These are phyloP conservation scores for Cryptops parisi DNA, from an alignment of 2,888 invertebrate species.

Conservation along the genomic window DNA sequence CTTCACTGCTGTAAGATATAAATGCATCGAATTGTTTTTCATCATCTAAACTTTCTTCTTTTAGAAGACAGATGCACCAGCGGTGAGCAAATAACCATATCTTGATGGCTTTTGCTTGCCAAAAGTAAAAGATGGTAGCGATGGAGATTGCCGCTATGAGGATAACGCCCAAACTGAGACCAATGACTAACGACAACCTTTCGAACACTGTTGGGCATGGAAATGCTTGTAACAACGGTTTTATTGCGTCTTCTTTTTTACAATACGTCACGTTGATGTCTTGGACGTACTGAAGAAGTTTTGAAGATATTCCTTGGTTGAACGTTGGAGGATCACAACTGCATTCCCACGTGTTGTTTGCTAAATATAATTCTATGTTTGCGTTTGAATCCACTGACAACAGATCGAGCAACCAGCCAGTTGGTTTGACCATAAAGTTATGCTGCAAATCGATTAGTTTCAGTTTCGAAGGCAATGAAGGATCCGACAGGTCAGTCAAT, in stretches of 20 bases:
- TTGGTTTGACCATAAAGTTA: slow-evolving; percentile 32
- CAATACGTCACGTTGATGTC: slow-evolving; percentile 11
- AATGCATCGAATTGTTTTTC: slow-evolving; percentile 61
- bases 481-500: slow-evolving; percentile 13
- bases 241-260: not conserved
- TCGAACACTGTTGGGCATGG: not conserved
- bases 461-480: slow-evolving; percentile 21
- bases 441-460: slow-evolving; percentile 24
- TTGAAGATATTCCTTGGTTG: slow-evolving; percentile 39
- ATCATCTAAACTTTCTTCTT: slow-evolving; percentile 44
- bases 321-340: slow-evolving; percentile 47
- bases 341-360: slow-evolving; percentile 52
- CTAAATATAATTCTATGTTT: slow-evolving; percentile 29
- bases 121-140: slow-evolving; percentile 21
- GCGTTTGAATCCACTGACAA: slow-evolving; percentile 15
- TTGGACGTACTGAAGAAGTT: slow-evolving; percentile 21
- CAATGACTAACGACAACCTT: not conserved
- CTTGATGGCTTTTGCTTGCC: slow-evolving; percentile 40
- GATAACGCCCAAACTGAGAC: slow-evolving; percentile 15
- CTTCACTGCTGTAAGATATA: slow-evolving; percentile 58
- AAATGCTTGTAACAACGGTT: not conserved
- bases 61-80: slow-evolving; percentile 45
- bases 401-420: slow-evolving; percentile 19
- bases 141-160: not conserved
- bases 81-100: slow-evolving; percentile 50